Percentiles rank a stretch among this genome's conserved stretches.
These are phyloP conservation scores for Cecidostiba fungosa DNA, from an alignment of 2,888 invertebrate genomes.

Conservation along the genomic window DNA sequence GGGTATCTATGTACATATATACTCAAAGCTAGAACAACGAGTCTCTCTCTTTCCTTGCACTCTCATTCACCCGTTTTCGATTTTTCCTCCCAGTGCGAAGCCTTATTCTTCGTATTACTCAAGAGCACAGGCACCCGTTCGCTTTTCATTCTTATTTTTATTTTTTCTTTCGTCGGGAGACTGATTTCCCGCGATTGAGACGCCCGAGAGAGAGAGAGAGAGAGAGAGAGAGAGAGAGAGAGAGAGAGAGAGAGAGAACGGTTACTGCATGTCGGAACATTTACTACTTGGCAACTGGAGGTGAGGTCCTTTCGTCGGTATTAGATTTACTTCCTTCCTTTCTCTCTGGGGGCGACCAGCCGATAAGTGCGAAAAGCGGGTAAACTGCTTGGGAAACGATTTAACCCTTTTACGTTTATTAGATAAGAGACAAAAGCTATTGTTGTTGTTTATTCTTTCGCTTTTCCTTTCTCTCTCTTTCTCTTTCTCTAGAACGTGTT, in stretches of 20 bases:
- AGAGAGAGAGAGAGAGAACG: slow-evolving; percentile 13
- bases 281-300: slow-evolving; percentile 45
- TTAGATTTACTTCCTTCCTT: slow-evolving; percentile 27
- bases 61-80: slow-evolving; percentile 42
- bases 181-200: slow-evolving; percentile 45
- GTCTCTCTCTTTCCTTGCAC: background rate
- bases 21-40: slow-evolving; percentile 13
- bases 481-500: background rate
- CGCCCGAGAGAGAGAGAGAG: background rate
- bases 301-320: slow-evolving; percentile 19
- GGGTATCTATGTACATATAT: slow-evolving; percentile 30
- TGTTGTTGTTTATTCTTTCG: background rate
- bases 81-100: no score
- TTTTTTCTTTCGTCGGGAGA: background rate
- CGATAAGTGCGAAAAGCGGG: slow-evolving; percentile 20
- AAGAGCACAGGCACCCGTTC: background rate
- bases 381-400: slow-evolving; percentile 43
- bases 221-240: slow-evolving; percentile 23
- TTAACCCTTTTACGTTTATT: slow-evolving; percentile 51
- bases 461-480: background rate
- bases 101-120: background rate
- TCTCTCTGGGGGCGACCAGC: background rate
- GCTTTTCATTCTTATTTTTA: background rate
- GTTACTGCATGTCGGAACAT: background rate
- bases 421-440: slow-evolving; percentile 39